Percentiles rank a stretch among this genome's conserved stretches.
Evolutionary conservation across 2,797 vertebrate genomes (phyloP).

Genomic region (Helicolenus hilgendorfi): DNA sequence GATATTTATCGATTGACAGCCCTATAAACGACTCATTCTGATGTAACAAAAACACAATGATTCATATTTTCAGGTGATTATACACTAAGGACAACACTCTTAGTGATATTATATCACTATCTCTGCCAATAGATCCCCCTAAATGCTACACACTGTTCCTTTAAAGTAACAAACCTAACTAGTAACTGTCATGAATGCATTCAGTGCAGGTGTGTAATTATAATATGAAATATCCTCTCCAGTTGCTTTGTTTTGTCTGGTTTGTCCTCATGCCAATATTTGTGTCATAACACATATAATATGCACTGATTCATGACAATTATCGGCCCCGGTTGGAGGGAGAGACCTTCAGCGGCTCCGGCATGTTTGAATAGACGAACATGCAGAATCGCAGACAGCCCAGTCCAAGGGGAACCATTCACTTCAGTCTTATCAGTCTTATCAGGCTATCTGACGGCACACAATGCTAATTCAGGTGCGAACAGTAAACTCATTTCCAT

Average conservation of each 20-base stretch:
- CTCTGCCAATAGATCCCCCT: not conserved
- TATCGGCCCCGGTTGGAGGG: slow-evolving; percentile 41
- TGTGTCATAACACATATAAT: slow-evolving; percentile 29
- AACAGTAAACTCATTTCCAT: slow-evolving; percentile 61
- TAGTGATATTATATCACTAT: not conserved
- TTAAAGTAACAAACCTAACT: not conserved
- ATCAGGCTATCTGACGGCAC: slow-evolving; percentile 50
- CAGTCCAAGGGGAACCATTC: slow-evolving; percentile 52
- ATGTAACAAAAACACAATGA: not conserved
- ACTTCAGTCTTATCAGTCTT: too few species aligned
- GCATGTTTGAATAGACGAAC: slow-evolving; percentile 56
- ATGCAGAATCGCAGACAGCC: slow-evolving; percentile 11
- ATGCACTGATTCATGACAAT: slow-evolving; percentile 54
- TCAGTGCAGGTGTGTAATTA: not conserved
- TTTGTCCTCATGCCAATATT: slow-evolving; percentile 4
- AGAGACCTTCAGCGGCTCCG: slow-evolving; percentile 52
- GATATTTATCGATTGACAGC: too few species aligned
- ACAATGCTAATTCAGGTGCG: slow-evolving; percentile 68
- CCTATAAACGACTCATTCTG: not conserved
- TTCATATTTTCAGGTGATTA: not conserved
- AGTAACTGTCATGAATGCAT: not conserved
- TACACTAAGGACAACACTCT: not conserved
- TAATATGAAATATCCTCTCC: not conserved
- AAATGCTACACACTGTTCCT: not conserved
- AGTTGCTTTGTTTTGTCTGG: slow-evolving; percentile 12